Base-by-base conservation (phyloP, 2,113 vertebrate species). In the Macquaria australasica region DNA sequence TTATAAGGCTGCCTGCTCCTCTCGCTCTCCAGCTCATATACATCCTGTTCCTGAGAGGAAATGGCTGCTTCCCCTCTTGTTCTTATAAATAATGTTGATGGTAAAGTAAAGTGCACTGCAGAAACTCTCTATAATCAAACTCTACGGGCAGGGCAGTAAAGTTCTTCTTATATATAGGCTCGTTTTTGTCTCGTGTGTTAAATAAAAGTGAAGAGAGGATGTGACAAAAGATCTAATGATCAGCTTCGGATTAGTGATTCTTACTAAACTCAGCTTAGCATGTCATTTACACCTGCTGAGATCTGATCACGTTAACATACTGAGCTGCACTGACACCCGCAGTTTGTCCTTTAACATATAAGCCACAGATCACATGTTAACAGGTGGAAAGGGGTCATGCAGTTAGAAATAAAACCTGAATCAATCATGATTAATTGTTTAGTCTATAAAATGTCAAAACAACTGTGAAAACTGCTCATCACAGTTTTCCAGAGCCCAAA, bases 71-170 rank as follows among this genome's bases (percentile, higher is more conserved):
- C 91, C 87, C 56, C 45, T 86, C 87, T 72, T n/a, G 21, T 64
- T 85, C 91, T 86, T 91, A 91, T 91, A 91, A 92, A 91, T 91
- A 89, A 92, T 80, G 86, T 79, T 23, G 79, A 70, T 43, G 79
- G 18, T 83, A 91, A 89, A 92, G 89, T 89, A 89, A 89, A 92
- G 89, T 89, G 89, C 91, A 88, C 81, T 75, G 80, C 87, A 71
- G 79, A 41, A 66, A 73, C 86, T 25, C 77, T 51, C 31, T n/a
- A 48, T 7, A n/a, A 60, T 25, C 18, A 28, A 31, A 81, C 25
- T 51, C 50, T 48, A 67, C 37, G 25, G 56, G 14, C 60, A 8
- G 25, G 34, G 14, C 63, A 6, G 43, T 62, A 31, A 71, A 81
- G 72, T 31, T 31, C 2, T 1, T 31, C 28, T 31, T n/a, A n/a